These are phyloP conservation scores for Cichladusa arquata DNA, from an alignment of 2,113 vertebrate genomes.

Conservation along the genomic window DNA sequence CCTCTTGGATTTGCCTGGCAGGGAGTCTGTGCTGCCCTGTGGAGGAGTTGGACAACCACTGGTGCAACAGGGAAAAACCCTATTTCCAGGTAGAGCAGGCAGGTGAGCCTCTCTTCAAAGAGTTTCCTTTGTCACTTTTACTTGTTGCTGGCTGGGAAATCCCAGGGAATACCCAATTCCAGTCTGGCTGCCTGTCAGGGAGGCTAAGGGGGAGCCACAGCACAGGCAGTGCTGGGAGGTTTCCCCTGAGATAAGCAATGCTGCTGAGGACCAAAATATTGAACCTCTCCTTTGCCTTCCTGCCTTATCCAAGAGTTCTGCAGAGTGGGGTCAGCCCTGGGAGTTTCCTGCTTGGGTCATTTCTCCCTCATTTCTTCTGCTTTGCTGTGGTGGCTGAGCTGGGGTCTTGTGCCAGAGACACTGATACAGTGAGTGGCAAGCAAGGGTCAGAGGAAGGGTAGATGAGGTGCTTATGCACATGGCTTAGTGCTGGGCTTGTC, in stretches of 20 bases:
- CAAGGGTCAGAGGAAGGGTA: background rate
- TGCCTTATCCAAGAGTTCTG: background rate
- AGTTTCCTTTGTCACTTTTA: background rate
- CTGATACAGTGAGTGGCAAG: background rate
- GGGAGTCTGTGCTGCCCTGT: background rate
- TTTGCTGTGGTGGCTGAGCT: background rate
- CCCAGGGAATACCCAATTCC: background rate
- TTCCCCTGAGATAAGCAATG: accelerated
- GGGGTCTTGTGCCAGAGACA: background rate
- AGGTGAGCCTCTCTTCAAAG: background rate
- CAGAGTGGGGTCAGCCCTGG: background rate
- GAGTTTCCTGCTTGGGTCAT: background rate
- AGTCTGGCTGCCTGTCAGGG: background rate
- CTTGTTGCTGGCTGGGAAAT: background rate
- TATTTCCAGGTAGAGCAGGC: background rate
- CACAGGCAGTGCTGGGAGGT: background rate
- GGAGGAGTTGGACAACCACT: background rate
- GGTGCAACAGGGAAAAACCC: background rate
- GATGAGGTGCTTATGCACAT: background rate
- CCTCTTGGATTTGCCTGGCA: background rate
- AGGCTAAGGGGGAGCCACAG: background rate
- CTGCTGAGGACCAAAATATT: background rate
- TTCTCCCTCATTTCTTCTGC: background rate
- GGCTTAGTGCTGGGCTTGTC: background rate
- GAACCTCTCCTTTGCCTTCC: background rate